Evolutionary conservation across 2,113 vertebrate species (phyloP).

Genomic region (Connochaetes taurinus): DNA sequence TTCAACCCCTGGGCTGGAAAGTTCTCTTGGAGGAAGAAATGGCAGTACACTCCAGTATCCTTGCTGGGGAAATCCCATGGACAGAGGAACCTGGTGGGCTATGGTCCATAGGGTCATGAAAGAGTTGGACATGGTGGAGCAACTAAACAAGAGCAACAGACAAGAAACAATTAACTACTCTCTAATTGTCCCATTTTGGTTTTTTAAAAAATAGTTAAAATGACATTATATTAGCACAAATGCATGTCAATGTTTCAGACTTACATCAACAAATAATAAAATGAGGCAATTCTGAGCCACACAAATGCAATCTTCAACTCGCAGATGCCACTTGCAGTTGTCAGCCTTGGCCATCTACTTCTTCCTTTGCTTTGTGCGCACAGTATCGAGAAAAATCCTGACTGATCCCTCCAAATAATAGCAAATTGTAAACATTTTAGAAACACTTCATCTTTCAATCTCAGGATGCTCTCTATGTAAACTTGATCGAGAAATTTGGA

Average conservation of each 20-base stretch:
- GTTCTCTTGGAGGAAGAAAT: not conserved
- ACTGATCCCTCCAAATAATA: fast-evolving
- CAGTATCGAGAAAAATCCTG: not conserved
- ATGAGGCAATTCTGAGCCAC: not conserved
- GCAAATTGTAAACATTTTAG: too few relatives aligned
- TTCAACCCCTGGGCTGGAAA: not conserved
- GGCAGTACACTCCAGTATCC: not conserved
- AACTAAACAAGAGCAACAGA: not conserved
- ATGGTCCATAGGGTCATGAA: not conserved
- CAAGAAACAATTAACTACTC: not conserved
- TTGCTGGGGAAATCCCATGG: not conserved
- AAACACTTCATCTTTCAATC: not conserved
- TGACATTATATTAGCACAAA: not conserved
- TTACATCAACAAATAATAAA: not conserved
- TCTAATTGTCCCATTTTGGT: not conserved
- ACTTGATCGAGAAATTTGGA: not conserved
- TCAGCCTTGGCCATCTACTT: fast-evolving
- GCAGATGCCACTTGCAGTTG: fast-evolving
- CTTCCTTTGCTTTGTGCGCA: not conserved
- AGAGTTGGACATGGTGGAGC: not conserved
- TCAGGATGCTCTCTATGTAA: not conserved
- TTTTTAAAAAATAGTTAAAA: not conserved
- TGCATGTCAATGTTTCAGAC: not conserved
- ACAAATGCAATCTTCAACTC: not conserved
- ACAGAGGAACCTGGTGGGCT: not conserved